Conservation (phyloP, 2,888 invertebrate genomes). For the Drosophila emarginata region DNA sequence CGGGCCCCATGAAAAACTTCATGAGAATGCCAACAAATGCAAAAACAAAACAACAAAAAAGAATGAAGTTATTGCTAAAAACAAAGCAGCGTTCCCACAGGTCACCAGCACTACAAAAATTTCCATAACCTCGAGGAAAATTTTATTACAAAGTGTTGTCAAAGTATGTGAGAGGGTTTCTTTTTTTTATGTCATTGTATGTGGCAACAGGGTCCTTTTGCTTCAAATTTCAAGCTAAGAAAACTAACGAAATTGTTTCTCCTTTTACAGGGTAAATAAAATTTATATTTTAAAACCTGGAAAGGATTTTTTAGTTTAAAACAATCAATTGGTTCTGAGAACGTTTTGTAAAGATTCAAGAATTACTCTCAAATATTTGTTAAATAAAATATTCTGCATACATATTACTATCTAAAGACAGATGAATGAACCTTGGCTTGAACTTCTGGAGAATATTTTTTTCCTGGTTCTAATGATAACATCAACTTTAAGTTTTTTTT, state of each 20-base stretch:
- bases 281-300: too few species aligned
- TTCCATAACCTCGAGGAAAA: slow-evolving; percentile 8
- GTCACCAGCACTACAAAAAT: slow-evolving; percentile 5
- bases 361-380: too few species aligned
- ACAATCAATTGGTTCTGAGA: too few species aligned
- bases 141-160: slow-evolving; percentile 7
- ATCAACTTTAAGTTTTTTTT: background rate
- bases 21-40: slow-evolving; percentile 1
- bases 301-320: too few species aligned
- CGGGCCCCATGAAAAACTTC: background rate
- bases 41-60: background rate
- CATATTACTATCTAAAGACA: too few species aligned
- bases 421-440: too few species aligned
- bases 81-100: slow-evolving; percentile 1
- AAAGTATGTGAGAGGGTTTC: slow-evolving; percentile 1
- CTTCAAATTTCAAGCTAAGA: background rate
- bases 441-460: background rate
- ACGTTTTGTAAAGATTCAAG: too few species aligned
- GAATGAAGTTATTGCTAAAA: background rate
- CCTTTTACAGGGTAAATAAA: too few species aligned
- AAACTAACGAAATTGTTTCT: background rate
- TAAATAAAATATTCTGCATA: too few species aligned
- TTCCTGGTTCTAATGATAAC: background rate
- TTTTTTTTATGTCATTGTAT: background rate
- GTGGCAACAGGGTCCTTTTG: background rate